phyloP scores from a whole-genome alignment of 2,888 invertebrate genomes.

The Leptothorax acervorum region DNA sequence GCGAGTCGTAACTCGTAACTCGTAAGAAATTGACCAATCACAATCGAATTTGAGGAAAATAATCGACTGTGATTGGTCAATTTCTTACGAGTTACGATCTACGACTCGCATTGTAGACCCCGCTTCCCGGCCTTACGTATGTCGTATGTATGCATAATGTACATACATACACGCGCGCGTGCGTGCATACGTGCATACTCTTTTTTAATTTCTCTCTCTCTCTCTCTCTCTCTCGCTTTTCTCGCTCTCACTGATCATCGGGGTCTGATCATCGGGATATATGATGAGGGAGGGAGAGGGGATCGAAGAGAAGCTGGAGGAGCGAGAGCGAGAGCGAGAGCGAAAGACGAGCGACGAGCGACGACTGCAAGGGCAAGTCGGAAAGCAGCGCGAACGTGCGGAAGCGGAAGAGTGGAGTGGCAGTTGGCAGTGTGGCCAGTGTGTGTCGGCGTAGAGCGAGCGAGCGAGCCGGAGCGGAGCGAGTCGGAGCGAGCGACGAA shows the following conservation, averaged over 20 bases:
- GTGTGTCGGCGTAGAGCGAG: conserved; percentile 69
- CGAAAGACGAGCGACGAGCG: conserved; percentile 69
- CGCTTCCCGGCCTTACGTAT: too few relatives aligned
- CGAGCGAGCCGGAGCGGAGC: conserved; percentile 53
- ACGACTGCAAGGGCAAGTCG: conserved; percentile 65
- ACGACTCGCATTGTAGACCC: too few relatives aligned
- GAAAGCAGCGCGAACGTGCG: conserved; percentile 60
- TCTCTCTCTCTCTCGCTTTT: conserved; percentile 23
- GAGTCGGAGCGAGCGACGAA: conserved; percentile 38
- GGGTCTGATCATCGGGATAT: background rate
- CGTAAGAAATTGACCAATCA: too few relatives aligned
- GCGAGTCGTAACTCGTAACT: too few relatives aligned
- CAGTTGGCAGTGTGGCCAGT: conserved; percentile 73
- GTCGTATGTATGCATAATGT: too few relatives aligned
- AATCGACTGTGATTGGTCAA: too few relatives aligned
- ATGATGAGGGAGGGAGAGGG: conserved; percentile 19
- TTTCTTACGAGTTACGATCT: too few relatives aligned
- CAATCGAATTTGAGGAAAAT: too few relatives aligned
- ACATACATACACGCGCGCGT: background rate
- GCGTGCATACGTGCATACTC: background rate
- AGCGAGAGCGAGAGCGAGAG: conserved; percentile 61
- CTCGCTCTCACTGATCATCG: conserved; percentile 1
- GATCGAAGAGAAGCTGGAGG: conserved; percentile 58
- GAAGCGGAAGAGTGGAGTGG: conserved; percentile 32
- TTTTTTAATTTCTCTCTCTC: background rate